Evolutionary conservation across 2,797 vertebrate species (phyloP).

Genomic region (Bufotes viridis): DNA sequence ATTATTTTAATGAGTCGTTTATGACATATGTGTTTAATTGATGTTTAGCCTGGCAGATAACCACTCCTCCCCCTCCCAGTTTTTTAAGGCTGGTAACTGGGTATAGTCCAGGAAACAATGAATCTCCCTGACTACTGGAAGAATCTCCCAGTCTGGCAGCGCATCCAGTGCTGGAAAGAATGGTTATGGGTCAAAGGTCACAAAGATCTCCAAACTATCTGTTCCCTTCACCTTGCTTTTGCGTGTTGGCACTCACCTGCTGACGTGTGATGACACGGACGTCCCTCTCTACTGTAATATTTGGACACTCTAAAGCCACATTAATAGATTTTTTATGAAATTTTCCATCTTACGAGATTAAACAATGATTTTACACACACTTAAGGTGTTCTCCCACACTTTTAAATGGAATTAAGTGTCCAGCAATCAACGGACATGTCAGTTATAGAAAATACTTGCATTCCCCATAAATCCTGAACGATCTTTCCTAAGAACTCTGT

Average conservation of each 20-base stretch:
- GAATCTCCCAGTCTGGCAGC: slow-evolving; percentile 42
- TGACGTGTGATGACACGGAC: slow-evolving; percentile 35
- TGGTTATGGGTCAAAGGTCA: slow-evolving; percentile 51
- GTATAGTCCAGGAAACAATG: slow-evolving; percentile 59
- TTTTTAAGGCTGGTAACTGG: slow-evolving; percentile 55
- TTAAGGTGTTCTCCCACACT: not conserved
- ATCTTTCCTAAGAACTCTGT: not conserved
- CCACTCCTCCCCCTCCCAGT: slow-evolving; percentile 24
- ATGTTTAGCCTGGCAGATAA: slow-evolving; percentile 36
- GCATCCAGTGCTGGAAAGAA: slow-evolving; percentile 54
- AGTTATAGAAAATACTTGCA: not conserved
- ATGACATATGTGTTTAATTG: slow-evolving; percentile 45
- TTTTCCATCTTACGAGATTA: slow-evolving; percentile 51
- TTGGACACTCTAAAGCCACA: not conserved
- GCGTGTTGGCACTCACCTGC: not conserved
- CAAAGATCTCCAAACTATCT: slow-evolving; percentile 42
- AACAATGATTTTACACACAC: slow-evolving; percentile 48
- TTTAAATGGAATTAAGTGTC: not conserved
- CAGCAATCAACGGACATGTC: too few species aligned
- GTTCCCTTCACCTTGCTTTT: slow-evolving; percentile 42
- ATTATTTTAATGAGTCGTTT: slow-evolving; percentile 28
- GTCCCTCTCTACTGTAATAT: slow-evolving; percentile 23
- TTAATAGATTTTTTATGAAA: slow-evolving; percentile 52
- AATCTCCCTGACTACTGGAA: slow-evolving; percentile 51
- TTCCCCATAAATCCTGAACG: not conserved